These are phyloP conservation scores for Chelonus insularis DNA, from an alignment of 1,140 invertebrate species.

Conservation along the genomic window DNA sequence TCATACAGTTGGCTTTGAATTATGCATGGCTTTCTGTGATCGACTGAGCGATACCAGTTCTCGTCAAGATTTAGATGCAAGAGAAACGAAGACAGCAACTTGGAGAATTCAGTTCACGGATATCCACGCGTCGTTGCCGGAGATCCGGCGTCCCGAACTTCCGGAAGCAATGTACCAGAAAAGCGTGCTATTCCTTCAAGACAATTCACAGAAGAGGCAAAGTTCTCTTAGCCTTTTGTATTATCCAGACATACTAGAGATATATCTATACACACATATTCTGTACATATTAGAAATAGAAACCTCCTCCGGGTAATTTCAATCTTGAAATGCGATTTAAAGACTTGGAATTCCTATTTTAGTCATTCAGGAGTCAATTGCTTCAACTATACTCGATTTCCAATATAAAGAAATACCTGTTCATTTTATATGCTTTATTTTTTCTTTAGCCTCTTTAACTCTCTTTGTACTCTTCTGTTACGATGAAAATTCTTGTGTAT, in stretches of 20 bases:
- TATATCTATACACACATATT: background rate
- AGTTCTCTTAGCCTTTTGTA: background rate
- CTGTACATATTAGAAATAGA: background rate
- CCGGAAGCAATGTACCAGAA: slow-evolving; percentile 11
- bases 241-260: background rate
- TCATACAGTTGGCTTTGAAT: slow-evolving; percentile 26
- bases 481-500: too few relatives aligned
- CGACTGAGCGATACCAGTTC: slow-evolving; percentile 11
- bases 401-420: background rate
- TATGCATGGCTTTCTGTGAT: slow-evolving; percentile 28
- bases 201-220: background rate
- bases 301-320: background rate
- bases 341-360: background rate
- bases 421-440: background rate
- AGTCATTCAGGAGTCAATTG: background rate
- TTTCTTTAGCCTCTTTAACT: too few relatives aligned
- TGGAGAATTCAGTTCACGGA: slow-evolving; percentile 15
- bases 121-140: slow-evolving; percentile 15
- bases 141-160: slow-evolving; percentile 12
- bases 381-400: background rate
- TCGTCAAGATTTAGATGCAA: background rate
- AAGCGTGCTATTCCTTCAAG: slow-evolving; percentile 7
- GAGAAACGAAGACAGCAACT: background rate
- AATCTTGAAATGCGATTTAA: background rate
- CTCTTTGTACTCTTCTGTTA: too few relatives aligned